A percentile compares a stretch with the other conserved stretches of the same genome.
phyloP scores from a whole-genome alignment of 2,888 invertebrate genomes.

The Agonopterix arenella region DNA sequence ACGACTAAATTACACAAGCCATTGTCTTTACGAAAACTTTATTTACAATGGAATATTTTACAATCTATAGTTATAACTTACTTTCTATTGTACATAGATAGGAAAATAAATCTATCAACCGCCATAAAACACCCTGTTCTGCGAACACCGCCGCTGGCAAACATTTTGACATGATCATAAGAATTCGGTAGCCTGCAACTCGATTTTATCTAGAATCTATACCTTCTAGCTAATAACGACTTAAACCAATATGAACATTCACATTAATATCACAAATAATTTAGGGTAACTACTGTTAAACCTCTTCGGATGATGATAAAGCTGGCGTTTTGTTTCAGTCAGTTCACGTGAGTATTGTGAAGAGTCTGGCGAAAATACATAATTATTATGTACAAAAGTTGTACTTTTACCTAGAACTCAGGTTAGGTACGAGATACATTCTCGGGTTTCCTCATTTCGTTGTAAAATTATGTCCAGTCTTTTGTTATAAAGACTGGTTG shows the following conservation, averaged over 20 bases:
- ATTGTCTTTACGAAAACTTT: conserved; percentile 63
- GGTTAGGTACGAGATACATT: too few species aligned
- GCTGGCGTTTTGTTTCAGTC: conserved; percentile 18
- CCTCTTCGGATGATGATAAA: conserved; percentile 42
- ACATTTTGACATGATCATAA: conserved; percentile 6
- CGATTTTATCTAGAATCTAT: conserved; percentile 3
- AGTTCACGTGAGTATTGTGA: conserved; percentile 11
- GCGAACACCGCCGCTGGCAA: conserved; percentile 27
- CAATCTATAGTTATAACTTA: conserved; percentile 61
- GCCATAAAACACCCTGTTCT: conserved; percentile 8
- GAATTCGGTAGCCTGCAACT: conserved; percentile 3
- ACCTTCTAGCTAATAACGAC: conserved; percentile 18
- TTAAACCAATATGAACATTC: conserved; percentile 38
- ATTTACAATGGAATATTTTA: conserved; percentile 74
- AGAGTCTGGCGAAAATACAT: conserved; percentile 9
- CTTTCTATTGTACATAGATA: conserved; percentile 46
- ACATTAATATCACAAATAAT: conserved; percentile 72
- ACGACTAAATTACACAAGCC: conserved; percentile 43
- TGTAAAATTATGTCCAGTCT: too few species aligned
- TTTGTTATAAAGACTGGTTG: too few species aligned
- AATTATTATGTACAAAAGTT: conserved; percentile 9
- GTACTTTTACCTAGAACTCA: neutral
- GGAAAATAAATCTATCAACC: conserved; percentile 25
- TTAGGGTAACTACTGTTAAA: conserved; percentile 65
- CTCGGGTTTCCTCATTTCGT: too few species aligned